These are phyloP conservation scores for Microctonus hyperodae DNA, from an alignment of 2,888 invertebrate species.

Conservation along the genomic window DNA sequence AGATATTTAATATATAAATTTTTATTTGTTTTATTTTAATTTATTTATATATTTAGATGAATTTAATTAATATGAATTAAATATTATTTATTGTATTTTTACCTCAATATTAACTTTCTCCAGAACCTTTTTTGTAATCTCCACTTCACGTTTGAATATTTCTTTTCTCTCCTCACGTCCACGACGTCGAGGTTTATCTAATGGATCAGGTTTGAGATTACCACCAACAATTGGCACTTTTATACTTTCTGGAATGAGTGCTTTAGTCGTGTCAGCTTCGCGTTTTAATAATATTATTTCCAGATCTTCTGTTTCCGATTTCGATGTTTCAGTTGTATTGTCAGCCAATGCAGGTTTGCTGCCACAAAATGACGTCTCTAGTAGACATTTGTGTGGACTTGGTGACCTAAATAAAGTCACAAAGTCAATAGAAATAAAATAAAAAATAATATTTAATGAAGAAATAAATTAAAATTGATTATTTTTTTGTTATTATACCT, in stretches of 20 bases:
- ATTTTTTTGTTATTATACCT: conserved; percentile 47
- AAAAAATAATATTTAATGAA: neutral
- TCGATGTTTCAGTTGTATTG: conserved; percentile 59
- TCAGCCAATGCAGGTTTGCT: conserved; percentile 72
- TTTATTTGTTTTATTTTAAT: neutral
- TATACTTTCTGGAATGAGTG: conserved; percentile 71
- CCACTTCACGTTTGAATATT: conserved; percentile 60
- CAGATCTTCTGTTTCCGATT: conserved; percentile 67
- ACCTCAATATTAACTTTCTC: conserved; percentile 61
- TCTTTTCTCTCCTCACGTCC: conserved; percentile 61
- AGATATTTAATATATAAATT: neutral
- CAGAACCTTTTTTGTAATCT: conserved; percentile 59
- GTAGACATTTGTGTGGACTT: conserved; percentile 88
- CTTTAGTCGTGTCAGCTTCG: conserved; percentile 72
- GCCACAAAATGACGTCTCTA: conserved; percentile 91
- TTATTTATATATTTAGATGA: neutral
- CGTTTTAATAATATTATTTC: conserved; percentile 69
- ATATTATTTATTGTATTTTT: conserved; percentile 16
- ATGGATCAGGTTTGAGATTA: conserved; percentile 76
- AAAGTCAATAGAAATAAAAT: neutral
- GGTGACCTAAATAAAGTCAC: too few relatives aligned
- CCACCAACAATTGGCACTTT: conserved; percentile 63
- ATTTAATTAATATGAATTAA: too few relatives aligned
- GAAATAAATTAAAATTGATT: neutral
- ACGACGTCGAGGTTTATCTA: conserved; percentile 67